Percentiles rank a stretch among this genome's conserved stretches.
Conservation (phyloP, 2,888 invertebrate species). For the Metalampra italica region DNA sequence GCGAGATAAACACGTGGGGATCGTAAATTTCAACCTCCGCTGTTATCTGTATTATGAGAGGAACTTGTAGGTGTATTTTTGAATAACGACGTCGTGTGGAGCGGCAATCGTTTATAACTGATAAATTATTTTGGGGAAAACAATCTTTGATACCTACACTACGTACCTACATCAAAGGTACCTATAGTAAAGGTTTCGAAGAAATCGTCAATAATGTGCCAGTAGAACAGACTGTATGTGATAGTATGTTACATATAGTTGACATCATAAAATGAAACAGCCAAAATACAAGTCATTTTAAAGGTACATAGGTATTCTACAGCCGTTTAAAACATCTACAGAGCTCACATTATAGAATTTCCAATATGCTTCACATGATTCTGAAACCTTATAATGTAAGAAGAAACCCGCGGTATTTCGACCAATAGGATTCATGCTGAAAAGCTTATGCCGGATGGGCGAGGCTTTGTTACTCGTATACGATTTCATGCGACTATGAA, state of each 20-base stretch:
- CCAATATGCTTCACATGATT: constrained; percentile 32
- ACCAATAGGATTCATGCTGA: constrained; percentile 43
- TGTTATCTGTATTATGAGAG: constrained; percentile 10
- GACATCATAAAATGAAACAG: too few species aligned
- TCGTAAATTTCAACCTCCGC: constrained; percentile 19
- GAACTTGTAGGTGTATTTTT: constrained; percentile 3
- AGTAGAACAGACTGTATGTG: too few species aligned
- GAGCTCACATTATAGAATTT: constrained; percentile 25
- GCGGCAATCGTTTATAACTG: too few species aligned
- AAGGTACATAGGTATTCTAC: not conserved
- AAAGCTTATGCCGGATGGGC: constrained; percentile 40
- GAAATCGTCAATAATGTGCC: too few species aligned
- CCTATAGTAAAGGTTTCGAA: too few species aligned
- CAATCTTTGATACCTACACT: too few species aligned
- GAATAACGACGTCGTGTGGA: not conserved
- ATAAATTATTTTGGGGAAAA: too few species aligned
- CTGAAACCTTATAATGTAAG: constrained; percentile 51
- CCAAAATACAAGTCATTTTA: too few species aligned
- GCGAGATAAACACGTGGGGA: constrained; percentile 38
- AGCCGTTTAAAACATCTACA: constrained; percentile 24
- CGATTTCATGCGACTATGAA: constrained; percentile 18
- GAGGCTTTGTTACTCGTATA: constrained; percentile 37
- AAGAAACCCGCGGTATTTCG: constrained; percentile 33
- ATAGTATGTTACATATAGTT: too few species aligned
- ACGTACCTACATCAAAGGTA: too few species aligned